A percentile compares a stretch with the other conserved stretches of the same genome.
These are phyloP conservation scores for Metopolophium dirhodum DNA, from an alignment of 1,140 invertebrate genomes.

Conservation along the genomic window DNA sequence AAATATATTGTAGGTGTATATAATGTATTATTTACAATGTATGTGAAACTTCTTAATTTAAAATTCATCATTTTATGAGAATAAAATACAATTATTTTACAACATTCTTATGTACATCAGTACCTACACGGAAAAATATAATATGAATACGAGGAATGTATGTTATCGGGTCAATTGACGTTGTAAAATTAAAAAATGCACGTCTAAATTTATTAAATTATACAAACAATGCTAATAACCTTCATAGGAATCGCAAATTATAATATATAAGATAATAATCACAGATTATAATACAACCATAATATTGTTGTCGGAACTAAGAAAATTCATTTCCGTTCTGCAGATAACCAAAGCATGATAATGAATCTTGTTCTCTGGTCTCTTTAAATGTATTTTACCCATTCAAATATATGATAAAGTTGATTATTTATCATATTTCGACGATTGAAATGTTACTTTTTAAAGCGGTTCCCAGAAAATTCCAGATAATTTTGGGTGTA, in stretches of 20 bases:
- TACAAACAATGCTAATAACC: neutral
- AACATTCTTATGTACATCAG: neutral
- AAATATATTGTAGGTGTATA: neutral
- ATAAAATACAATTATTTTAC: constrained; percentile 31
- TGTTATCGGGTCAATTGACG: neutral
- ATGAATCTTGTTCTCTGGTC: neutral
- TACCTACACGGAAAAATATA: neutral
- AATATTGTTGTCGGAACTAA: neutral
- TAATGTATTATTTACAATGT: constrained; percentile 21
- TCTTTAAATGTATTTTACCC: too few species aligned
- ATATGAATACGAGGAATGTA: neutral
- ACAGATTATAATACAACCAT: neutral
- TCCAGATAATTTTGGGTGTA: neutral
- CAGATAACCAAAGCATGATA: neutral
- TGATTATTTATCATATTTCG: neutral
- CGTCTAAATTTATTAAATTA: neutral
- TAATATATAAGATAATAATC: neutral
- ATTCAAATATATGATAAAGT: neutral
- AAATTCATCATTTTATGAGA: neutral
- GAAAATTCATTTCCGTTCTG: neutral
- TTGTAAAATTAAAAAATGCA: neutral
- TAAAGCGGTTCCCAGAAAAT: neutral
- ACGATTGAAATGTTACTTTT: neutral
- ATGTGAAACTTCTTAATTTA: neutral
- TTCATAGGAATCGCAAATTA: neutral